phyloP scores from a whole-genome alignment of 2,797 vertebrate genomes.

The Capromys pilorides region DNA sequence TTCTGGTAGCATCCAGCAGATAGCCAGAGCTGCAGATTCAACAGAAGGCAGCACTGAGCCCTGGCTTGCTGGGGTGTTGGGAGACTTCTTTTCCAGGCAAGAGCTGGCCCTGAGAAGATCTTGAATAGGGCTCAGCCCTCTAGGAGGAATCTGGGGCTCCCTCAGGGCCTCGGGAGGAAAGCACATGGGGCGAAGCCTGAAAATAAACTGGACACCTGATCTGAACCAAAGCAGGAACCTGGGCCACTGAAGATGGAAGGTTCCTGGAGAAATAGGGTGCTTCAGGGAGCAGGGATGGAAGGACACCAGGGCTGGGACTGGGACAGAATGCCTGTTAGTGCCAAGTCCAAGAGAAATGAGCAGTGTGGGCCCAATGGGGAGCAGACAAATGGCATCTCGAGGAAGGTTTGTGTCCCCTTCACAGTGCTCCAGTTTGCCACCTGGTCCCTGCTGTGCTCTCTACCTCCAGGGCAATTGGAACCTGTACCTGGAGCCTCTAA shows the following conservation, averaged over 20 bases:
- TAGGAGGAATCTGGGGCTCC: not conserved
- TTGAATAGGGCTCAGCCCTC: not conserved
- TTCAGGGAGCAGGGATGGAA: not conserved
- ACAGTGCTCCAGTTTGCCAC: not conserved
- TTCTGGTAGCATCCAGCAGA: not conserved
- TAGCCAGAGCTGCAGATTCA: not conserved
- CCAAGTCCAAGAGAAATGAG: not conserved
- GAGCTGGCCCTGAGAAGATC: not conserved
- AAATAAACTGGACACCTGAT: not conserved
- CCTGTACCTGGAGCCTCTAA: slow-evolving; percentile 11
- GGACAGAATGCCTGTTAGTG: not conserved
- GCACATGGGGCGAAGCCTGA: not conserved
- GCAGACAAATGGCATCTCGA: not conserved
- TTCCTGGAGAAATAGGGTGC: too few relatives aligned
- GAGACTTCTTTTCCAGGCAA: not conserved
- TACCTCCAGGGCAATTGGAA: not conserved
- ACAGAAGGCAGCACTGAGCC: accelerated
- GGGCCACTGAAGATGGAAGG: not conserved
- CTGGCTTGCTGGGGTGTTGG: too few relatives aligned
- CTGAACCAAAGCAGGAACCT: slow-evolving; percentile 18
- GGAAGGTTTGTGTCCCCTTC: not conserved
- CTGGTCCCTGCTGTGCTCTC: not conserved
- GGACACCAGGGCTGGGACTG: not conserved
- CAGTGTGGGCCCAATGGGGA: not conserved
- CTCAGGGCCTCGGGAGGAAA: not conserved